Percentiles rank a stretch among this genome's conserved stretches.
phyloP scores from a whole-genome alignment of 2,888 invertebrate genomes.

The Drosophila nigricruria region DNA sequence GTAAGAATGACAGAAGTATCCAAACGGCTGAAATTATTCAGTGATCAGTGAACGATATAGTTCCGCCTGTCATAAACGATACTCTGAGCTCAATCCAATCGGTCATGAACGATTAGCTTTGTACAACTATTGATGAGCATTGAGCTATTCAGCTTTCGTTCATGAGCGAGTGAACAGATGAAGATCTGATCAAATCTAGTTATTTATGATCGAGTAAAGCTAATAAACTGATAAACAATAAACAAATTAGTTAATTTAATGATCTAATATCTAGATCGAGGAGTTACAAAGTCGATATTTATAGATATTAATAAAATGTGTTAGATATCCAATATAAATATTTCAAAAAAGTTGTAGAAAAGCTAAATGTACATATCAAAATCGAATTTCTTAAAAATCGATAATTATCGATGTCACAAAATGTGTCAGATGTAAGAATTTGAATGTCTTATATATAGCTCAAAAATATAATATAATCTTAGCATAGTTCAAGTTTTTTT shows the following conservation, averaged over 20 bases:
- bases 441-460: too few species aligned
- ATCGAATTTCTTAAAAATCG: too few species aligned
- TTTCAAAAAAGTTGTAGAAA: too few species aligned
- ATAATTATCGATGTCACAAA: too few species aligned
- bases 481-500: too few species aligned
- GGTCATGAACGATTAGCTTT: slow-evolving; percentile 1
- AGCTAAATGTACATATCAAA: too few species aligned
- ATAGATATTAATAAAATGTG: not conserved
- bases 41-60: not conserved
- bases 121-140: not conserved
- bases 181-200: not conserved
- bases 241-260: not conserved
- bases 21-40: not conserved
- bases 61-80: not conserved
- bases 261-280: not conserved
- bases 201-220: not conserved
- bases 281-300: not conserved
- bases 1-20: not conserved
- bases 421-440: too few species aligned
- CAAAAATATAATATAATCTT: too few species aligned
- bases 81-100: not conserved
- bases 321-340: not conserved
- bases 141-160: not conserved
- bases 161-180: not conserved
- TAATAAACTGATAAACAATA: not conserved